These are phyloP conservation scores for Rotaria socialis DNA, from an alignment of 2,888 invertebrate species.

Conservation along the genomic window DNA sequence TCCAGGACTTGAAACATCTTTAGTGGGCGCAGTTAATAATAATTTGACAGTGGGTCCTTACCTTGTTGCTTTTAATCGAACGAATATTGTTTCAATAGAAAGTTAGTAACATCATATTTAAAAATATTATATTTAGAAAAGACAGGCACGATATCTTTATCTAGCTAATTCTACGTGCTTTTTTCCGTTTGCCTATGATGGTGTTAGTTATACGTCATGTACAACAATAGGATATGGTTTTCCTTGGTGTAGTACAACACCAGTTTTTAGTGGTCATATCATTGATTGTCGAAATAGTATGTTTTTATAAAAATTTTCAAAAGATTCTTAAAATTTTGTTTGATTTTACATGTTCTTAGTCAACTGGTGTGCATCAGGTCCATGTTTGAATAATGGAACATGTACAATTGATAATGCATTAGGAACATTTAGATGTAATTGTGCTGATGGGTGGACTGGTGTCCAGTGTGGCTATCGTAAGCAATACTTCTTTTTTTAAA, in stretches of 20 bases:
- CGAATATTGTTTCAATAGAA: background rate
- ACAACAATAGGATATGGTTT: background rate
- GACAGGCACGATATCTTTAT: background rate
- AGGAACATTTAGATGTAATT: slow-evolving; percentile 7
- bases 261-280: background rate
- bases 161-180: background rate
- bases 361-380: slow-evolving; percentile 42
- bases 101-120: background rate
- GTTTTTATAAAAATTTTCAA: background rate
- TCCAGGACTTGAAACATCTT: background rate
- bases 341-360: background rate
- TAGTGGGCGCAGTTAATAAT: background rate
- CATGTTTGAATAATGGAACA: slow-evolving; percentile 53
- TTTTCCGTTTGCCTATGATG: slow-evolving; percentile 23
- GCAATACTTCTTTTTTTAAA: background rate
- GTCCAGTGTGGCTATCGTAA: background rate
- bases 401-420: slow-evolving; percentile 61
- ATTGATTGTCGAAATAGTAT: background rate
- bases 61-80: background rate
- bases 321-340: background rate
- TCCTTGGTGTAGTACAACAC: slow-evolving; percentile 33
- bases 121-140: background rate
- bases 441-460: slow-evolving; percentile 6
- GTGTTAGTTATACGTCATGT: slow-evolving; percentile 10
- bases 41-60: background rate